Conservation (phyloP, 1,140 invertebrate genomes). For the Penaeus japonicus region DNA sequence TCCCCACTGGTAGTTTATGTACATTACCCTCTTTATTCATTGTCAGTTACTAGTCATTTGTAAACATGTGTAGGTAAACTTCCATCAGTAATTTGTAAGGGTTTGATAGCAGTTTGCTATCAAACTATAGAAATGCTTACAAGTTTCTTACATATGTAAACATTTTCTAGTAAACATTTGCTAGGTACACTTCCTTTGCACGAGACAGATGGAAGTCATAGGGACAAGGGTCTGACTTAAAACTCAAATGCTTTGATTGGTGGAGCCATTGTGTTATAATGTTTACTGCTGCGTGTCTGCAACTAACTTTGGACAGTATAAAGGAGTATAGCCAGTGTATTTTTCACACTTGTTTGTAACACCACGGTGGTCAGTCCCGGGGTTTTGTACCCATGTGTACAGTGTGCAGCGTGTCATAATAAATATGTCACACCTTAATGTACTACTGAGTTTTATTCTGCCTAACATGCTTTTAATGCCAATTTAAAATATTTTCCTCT, state of each 20-base stretch:
- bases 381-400: slow-evolving; percentile 46
- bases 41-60: slow-evolving; percentile 46
- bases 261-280: slow-evolving; percentile 2
- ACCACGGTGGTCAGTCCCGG: slow-evolving; percentile 45
- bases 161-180: slow-evolving; percentile 29
- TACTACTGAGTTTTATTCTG: slow-evolving; percentile 1
- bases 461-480: too few species aligned
- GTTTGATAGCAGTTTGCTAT: slow-evolving; percentile 19
- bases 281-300: slow-evolving; percentile 28
- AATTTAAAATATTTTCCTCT: too few species aligned
- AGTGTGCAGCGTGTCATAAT: slow-evolving; percentile 56
- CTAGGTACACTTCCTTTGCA: slow-evolving; percentile 42
- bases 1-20: slow-evolving; percentile 44
- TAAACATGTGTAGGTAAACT: slow-evolving; percentile 37
- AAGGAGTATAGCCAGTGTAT: slow-evolving; percentile 48
- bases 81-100: slow-evolving; percentile 20
- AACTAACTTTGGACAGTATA: slow-evolving; percentile 39
- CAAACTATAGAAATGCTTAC: slow-evolving; percentile 7
- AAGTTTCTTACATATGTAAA: slow-evolving; percentile 29
- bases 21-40: slow-evolving; percentile 45
- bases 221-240: slow-evolving; percentile 24
- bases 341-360: slow-evolving; percentile 54
- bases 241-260: slow-evolving; percentile 22
- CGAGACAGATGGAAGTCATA: slow-evolving; percentile 15
- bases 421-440: slow-evolving; percentile 55